Evolutionary conservation across 2,888 invertebrate genomes (phyloP).

Genomic region (Empis stercorea): DNA sequence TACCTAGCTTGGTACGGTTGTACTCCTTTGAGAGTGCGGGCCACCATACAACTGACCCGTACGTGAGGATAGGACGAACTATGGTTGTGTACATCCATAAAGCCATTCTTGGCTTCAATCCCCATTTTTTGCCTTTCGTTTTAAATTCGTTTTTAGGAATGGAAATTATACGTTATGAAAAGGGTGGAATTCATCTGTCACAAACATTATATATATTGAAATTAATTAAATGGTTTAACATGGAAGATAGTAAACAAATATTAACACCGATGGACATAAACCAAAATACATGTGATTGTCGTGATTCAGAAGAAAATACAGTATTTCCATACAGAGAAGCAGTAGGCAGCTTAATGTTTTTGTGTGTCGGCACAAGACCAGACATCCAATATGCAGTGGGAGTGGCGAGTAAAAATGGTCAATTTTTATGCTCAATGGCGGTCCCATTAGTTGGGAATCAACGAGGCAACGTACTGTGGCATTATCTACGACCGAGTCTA

Average conservation of each 20-base stretch:
- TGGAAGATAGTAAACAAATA: slow-evolving; percentile 10
- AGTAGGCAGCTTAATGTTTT: slow-evolving; percentile 15
- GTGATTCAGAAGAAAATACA: background rate
- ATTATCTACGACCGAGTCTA: slow-evolving; percentile 22
- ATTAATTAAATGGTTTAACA: too few relatives aligned
- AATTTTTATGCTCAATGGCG: slow-evolving; percentile 6
- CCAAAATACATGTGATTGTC: background rate
- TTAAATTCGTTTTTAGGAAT: slow-evolving; percentile 3
- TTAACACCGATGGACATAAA: slow-evolving; percentile 12
- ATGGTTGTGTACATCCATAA: too few relatives aligned
- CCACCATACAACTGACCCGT: too few relatives aligned
- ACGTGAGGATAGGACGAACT: too few relatives aligned
- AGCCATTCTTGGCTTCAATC: too few relatives aligned
- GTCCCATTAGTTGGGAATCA: too few relatives aligned
- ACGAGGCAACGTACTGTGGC: slow-evolving; percentile 6
- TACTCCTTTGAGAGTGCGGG: too few relatives aligned
- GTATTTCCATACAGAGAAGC: slow-evolving; percentile 15
- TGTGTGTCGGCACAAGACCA: slow-evolving; percentile 13
- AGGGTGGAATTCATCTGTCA: slow-evolving; percentile 10
- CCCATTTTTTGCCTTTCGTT: too few relatives aligned
- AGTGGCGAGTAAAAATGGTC: slow-evolving; percentile 3
- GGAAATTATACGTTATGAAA: background rate
- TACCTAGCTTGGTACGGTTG: too few relatives aligned
- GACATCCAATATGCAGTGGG: slow-evolving; percentile 13
- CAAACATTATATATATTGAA: slow-evolving; percentile 12